phyloP scores from a whole-genome alignment of 35 echinoderm and acorn worm genomes.

The Anneissia japonica region DNA sequence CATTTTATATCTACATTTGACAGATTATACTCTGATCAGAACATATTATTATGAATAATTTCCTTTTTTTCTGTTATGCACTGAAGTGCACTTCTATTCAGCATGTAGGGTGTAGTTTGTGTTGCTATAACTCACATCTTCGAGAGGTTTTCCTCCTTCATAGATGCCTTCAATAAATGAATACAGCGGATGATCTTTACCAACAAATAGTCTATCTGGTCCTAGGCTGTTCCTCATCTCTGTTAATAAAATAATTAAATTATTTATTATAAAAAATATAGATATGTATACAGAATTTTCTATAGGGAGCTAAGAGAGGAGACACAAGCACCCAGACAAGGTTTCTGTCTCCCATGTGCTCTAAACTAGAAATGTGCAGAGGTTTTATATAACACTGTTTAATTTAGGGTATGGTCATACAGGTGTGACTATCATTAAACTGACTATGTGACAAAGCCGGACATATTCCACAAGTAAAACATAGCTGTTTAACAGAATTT shows the following conservation, averaged over 20 bases:
- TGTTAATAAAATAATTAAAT: constrained; percentile 34
- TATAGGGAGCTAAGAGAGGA: background rate
- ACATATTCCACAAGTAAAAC: too few relatives aligned
- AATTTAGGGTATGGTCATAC: too few relatives aligned
- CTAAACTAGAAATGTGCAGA: background rate
- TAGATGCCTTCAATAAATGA: constrained; percentile 73
- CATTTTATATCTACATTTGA: too few relatives aligned
- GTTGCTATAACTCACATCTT: constrained; percentile 58
- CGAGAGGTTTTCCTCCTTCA: constrained; percentile 31
- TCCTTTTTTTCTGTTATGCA: too few relatives aligned
- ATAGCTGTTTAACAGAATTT: too few relatives aligned
- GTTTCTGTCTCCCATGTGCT: background rate
- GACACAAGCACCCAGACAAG: background rate
- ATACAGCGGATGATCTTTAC: constrained; percentile 60
- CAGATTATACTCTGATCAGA: too few relatives aligned
- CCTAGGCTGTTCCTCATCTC: constrained; percentile 80
- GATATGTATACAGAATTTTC: background rate
- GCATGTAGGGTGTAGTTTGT: too few relatives aligned
- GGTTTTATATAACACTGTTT: too few relatives aligned
- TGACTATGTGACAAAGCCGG: too few relatives aligned
- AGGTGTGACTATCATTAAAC: too few relatives aligned
- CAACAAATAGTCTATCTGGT: constrained; percentile 74
- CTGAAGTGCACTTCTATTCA: too few relatives aligned
- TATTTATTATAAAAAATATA: background rate
- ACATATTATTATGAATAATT: too few relatives aligned